Percentiles rank a stretch among this genome's conserved stretches.
These are phyloP conservation scores for Nasonia giraulti DNA, from an alignment of 1,140 invertebrate genomes.

Conservation along the genomic window DNA sequence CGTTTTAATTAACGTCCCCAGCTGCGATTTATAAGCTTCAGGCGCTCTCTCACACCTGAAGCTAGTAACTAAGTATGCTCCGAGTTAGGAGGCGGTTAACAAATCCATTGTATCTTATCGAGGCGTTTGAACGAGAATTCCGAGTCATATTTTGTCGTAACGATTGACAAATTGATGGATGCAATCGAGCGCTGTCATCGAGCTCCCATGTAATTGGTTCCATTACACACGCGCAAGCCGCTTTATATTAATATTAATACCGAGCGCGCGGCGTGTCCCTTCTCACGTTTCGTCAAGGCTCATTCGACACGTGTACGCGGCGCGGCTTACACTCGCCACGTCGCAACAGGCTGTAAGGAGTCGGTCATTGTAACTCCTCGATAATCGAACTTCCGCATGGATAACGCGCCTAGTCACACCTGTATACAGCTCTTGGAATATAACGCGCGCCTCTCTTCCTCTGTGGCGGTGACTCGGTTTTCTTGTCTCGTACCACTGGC, in stretches of 20 bases:
- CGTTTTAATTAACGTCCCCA: not conserved
- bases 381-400: constrained; percentile 58
- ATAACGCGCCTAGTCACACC: constrained; percentile 52
- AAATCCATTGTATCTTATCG: not conserved
- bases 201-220: not conserved
- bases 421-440: constrained; percentile 44
- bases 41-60: no score
- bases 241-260: constrained; percentile 14
- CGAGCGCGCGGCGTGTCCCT: not conserved
- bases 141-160: not conserved
- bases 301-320: constrained; percentile 10
- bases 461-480: not conserved
- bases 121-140: not conserved
- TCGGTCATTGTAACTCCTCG: constrained; percentile 25
- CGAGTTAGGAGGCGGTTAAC: not conserved
- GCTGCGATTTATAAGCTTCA: not conserved
- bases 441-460: not conserved
- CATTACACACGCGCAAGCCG: not conserved
- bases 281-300: constrained; percentile 30
- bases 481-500: not conserved
- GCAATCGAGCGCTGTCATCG: not conserved
- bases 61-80: not conserved
- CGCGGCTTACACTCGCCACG: not conserved
- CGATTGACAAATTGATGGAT: no score
- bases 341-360: not conserved